Percentiles rank a stretch among this genome's conserved stretches.
Evolutionary conservation across 2,888 invertebrate genomes (phyloP).

Genomic region (Augochlorella aurata): DNA sequence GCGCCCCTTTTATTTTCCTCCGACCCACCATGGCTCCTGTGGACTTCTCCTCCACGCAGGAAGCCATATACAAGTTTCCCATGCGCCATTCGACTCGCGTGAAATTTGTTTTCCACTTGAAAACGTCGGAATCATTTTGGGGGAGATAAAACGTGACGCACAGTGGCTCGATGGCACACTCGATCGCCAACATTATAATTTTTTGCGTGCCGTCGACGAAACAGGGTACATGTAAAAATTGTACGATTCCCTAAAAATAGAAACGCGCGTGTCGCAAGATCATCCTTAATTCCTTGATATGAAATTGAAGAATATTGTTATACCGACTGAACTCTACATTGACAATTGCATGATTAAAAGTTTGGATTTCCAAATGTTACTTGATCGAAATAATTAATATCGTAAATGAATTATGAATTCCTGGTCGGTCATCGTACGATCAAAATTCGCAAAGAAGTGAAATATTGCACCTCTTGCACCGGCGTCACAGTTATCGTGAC

Average conservation of each 20-base stretch:
- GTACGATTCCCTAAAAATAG: conserved; percentile 75
- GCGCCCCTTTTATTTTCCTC: not conserved
- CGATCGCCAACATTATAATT: conserved; percentile 74
- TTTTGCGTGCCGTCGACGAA: conserved; percentile 73
- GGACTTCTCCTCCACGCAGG: conserved; percentile 9
- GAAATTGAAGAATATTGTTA: too few species aligned
- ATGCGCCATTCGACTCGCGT: conserved; percentile 69
- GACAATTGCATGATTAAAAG: not conserved
- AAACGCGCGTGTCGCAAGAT: not conserved
- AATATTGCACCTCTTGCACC: conserved; percentile 61
- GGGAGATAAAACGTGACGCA: conserved; percentile 79
- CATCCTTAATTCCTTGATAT: too few species aligned
- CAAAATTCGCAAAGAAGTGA: not conserved
- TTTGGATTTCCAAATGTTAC: not conserved
- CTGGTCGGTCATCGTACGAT: not conserved
- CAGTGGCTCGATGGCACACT: conserved; percentile 78
- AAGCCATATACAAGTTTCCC: conserved; percentile 35
- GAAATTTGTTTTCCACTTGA: conserved; percentile 57
- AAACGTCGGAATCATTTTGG: conserved; percentile 53
- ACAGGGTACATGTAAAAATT: conserved; percentile 79
- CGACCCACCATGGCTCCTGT: conserved; percentile 26
- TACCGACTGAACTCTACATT: too few species aligned
- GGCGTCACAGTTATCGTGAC: conserved; percentile 73
- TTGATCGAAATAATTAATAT: too few species aligned
- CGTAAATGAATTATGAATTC: not conserved